Conservation (phyloP, 2,113 vertebrate genomes). For the Sprattus sprattus region DNA sequence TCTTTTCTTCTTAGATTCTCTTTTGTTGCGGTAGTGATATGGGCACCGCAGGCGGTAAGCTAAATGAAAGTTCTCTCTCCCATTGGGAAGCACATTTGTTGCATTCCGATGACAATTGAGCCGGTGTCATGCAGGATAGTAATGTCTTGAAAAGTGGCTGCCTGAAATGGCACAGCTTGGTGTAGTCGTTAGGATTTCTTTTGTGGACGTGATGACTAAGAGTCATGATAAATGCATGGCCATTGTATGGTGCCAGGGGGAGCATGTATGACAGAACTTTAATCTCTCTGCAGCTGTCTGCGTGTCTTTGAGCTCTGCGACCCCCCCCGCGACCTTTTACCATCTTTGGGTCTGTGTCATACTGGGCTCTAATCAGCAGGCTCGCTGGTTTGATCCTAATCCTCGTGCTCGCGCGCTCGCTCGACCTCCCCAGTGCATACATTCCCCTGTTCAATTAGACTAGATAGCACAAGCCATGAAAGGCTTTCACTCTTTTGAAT, state of each 20-base stretch:
- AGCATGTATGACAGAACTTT: conserved; percentile 34
- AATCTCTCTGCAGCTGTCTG: conserved; percentile 30
- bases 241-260: conserved; percentile 24
- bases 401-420: background rate
- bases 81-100: background rate
- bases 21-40: background rate
- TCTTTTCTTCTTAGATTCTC: background rate
- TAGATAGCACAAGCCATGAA: background rate
- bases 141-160: background rate
- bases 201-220: background rate
- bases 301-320: conserved; percentile 29
- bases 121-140: background rate
- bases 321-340: background rate
- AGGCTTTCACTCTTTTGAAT: background rate
- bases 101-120: background rate
- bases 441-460: background rate
- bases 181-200: background rate
- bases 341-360: background rate
- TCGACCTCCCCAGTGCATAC: background rate
- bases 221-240: background rate
- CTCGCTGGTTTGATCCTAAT: background rate
- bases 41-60: background rate
- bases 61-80: background rate
- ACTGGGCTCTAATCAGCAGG: conserved; percentile 9
- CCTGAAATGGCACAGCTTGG: background rate